These are phyloP conservation scores for Cheilosia vulpina DNA, from an alignment of 2,888 invertebrate species.

Conservation along the genomic window DNA sequence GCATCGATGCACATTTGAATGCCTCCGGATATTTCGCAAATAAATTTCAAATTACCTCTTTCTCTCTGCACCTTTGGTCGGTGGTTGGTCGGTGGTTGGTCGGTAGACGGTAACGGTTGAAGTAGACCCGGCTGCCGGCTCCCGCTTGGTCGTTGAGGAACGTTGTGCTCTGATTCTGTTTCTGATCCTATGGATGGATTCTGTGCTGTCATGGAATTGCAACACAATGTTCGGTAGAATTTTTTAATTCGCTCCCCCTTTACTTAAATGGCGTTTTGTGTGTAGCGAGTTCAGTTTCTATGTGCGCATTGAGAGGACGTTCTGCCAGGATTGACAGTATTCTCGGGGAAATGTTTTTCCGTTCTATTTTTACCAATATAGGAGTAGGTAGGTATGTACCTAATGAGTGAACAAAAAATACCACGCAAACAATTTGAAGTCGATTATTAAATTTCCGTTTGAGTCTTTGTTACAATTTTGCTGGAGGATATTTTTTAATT, in stretches of 20 bases:
- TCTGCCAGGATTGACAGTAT: too few species aligned
- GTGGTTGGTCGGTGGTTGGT: background rate
- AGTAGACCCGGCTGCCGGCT: too few species aligned
- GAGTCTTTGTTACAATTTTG: background rate
- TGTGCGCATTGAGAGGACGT: background rate
- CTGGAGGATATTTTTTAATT: background rate
- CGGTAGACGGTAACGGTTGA: background rate
- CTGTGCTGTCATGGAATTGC: slow-evolving; percentile 26
- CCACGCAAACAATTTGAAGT: background rate
- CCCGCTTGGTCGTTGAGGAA: background rate
- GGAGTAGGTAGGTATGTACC: too few species aligned
- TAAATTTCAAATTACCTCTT: slow-evolving; percentile 63
- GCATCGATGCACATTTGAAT: slow-evolving; percentile 71
- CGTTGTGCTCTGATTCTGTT: slow-evolving; percentile 36
- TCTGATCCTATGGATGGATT: slow-evolving; percentile 40
- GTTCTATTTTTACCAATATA: too few species aligned
- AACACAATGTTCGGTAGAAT: slow-evolving; percentile 34
- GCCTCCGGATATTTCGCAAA: slow-evolving; percentile 67
- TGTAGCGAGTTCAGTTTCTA: background rate
- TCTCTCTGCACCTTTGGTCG: background rate
- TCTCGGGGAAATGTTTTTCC: too few species aligned
- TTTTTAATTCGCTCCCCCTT: slow-evolving; percentile 39
- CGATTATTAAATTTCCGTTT: slow-evolving; percentile 2
- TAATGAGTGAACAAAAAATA: too few species aligned
- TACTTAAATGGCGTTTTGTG: slow-evolving; percentile 33